Evolutionary conservation across 2,113 vertebrate genomes (phyloP).

Genomic region (Protobothrops mucrosquamatus): DNA sequence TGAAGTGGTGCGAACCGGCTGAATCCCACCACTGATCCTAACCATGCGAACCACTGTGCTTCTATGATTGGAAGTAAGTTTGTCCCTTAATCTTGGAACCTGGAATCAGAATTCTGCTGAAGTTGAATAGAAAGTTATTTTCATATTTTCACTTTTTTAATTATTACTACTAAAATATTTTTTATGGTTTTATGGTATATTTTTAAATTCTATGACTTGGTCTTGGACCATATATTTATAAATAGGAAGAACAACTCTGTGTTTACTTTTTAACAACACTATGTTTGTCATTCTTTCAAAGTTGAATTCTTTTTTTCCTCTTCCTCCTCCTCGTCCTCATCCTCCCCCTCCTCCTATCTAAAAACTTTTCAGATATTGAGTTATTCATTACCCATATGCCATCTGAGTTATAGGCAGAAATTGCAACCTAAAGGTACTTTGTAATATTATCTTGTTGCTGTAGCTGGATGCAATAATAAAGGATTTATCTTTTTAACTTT

Average conservation of each 20-base stretch:
- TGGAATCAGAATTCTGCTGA: background rate
- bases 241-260: background rate
- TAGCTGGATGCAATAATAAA: background rate
- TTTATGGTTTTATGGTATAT: background rate
- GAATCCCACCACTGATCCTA: background rate
- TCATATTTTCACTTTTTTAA: background rate
- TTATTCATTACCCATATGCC: background rate
- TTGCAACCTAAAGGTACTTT: background rate
- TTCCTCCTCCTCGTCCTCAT: background rate
- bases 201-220: background rate
- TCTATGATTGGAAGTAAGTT: background rate
- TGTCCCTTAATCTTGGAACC: background rate
- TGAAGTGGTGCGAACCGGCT: too few relatives aligned
- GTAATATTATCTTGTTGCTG: background rate
- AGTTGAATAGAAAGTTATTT: background rate
- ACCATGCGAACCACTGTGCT: background rate
- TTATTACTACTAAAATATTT: background rate
- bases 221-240: background rate
- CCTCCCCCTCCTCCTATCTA: background rate
- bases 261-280: background rate
- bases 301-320: background rate
- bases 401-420: background rate
- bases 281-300: background rate
- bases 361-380: background rate
- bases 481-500: background rate